Base-by-base conservation (phyloP, 2,797 vertebrate genomes). In the Acanthis flammea region DNA sequence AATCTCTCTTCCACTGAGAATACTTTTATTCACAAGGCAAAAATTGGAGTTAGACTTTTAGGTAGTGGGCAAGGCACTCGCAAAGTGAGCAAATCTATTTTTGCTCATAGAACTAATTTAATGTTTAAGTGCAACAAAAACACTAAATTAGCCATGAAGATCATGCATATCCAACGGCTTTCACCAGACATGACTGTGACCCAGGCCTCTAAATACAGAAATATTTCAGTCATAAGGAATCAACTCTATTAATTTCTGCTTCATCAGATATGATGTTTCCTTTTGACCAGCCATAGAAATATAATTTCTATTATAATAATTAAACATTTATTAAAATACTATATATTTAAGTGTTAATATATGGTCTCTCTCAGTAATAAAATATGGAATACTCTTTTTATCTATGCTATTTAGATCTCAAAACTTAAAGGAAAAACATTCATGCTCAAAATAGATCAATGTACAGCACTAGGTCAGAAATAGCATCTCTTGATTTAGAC, bases 51-150 rank as follows among this genome's bases (percentile, higher is more conserved):
- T 96, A 92, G 92, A 96, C 89, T 97, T 97, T 48, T 95, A 94
- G 96, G 96, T 96, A 95, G 93, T 95, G 96, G 97, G 96, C 95
- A 98, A 98, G 97, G 97, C 97, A 97, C 97, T 97, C 96, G 94
- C 96, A 94, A 96, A 87, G 95, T 97, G 97, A 97, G 96, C 96
- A 97, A 95, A 95, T 79, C 44, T 92, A 14, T 71, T 96, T 94
- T 86, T 97, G 95, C 97, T 97, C 97, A 95, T 78, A 85, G 89
- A 96, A 96, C 96, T 96, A 97, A 96, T 93, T 93, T 88, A 96
- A 96, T 97, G 97, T 97, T 97, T 95, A 95, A 95, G 96, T 97
- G 94, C 94, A 95, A 97, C 74, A 92, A 93, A 96, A 94, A 83
- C 94, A 92, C 94, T 96, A 94, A 96, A 96, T 97, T 92, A 96